A percentile compares a stretch with the other conserved stretches of the same genome.
phyloP scores from a whole-genome alignment of 2,888 invertebrate species.

The Melinaea menophilus region DNA sequence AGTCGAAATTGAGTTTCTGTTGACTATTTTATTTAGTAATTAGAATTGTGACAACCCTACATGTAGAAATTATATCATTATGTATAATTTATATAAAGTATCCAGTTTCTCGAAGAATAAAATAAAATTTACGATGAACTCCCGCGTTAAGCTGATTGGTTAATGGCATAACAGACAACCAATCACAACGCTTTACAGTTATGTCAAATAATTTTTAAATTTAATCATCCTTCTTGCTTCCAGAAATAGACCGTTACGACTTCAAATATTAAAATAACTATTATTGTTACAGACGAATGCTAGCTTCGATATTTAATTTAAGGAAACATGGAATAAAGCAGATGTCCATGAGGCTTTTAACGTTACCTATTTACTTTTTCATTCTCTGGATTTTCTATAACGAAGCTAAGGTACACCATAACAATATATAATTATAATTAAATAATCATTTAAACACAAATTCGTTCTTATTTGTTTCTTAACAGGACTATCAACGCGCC shows the following conservation, averaged over 20 bases:
- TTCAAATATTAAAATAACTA: neutral
- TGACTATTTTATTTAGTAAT: neutral
- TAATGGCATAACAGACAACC: too few species aligned
- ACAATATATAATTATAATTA: neutral
- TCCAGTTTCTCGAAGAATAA: neutral
- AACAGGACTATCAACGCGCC: conserved; percentile 81
- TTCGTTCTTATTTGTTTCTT: neutral
- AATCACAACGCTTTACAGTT: too few species aligned
- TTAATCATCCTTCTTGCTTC: too few species aligned
- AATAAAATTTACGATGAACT: too few species aligned
- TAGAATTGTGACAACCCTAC: too few species aligned
- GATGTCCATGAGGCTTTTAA: conserved; percentile 84
- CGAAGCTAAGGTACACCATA: conserved; percentile 75
- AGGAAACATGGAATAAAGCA: conserved; percentile 86
- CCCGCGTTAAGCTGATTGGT: too few species aligned
- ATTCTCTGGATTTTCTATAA: conserved; percentile 89
- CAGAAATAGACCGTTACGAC: too few species aligned
- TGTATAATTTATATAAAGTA: too few species aligned
- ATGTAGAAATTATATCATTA: too few species aligned
- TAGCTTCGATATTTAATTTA: conserved; percentile 87
- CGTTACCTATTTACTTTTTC: conserved; percentile 86
- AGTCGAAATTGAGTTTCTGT: too few species aligned
- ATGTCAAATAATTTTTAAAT: too few species aligned
- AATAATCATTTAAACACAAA: neutral
- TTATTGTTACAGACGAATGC: conserved; percentile 80